Percentiles rank a stretch among this genome's conserved stretches.
Conservation (phyloP, 2,113 vertebrate genomes). For the Leptosomus discolor region DNA sequence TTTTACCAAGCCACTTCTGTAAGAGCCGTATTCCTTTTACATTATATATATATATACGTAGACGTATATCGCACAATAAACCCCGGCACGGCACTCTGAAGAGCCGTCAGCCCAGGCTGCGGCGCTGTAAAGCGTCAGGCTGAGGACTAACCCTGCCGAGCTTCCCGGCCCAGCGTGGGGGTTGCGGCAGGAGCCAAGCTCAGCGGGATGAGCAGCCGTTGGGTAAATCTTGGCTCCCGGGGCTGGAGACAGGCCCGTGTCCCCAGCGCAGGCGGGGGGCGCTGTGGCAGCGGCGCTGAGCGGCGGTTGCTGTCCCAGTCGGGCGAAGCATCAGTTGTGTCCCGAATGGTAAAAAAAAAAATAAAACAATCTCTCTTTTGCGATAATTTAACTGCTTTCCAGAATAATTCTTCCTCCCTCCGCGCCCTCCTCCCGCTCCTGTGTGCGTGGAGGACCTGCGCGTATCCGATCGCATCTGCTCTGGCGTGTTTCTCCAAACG, state of each 20-base stretch:
- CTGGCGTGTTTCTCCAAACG: neutral
- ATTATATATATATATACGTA: rapidly evolving
- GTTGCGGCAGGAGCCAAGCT: neutral
- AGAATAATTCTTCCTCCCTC: neutral
- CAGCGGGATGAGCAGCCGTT: neutral
- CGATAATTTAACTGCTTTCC: neutral
- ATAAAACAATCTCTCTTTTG: neutral
- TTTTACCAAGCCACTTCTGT: neutral
- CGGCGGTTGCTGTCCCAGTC: neutral
- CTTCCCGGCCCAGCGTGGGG: neutral
- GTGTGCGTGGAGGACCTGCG: neutral
- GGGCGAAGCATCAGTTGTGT: neutral
- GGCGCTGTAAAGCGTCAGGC: neutral
- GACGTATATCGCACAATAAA: neutral
- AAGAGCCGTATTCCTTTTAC: neutral
- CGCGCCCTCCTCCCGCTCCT: neutral
- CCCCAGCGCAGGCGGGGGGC: neutral
- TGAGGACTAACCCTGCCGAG: neutral
- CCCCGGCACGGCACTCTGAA: neutral
- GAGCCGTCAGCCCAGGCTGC: neutral
- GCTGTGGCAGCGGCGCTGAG: neutral
- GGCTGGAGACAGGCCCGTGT: neutral
- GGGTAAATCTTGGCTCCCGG: neutral
- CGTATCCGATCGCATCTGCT: neutral
- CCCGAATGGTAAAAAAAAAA: neutral